phyloP scores from a whole-genome alignment of 2,888 invertebrate genomes.

The Aricia artaxerxes region DNA sequence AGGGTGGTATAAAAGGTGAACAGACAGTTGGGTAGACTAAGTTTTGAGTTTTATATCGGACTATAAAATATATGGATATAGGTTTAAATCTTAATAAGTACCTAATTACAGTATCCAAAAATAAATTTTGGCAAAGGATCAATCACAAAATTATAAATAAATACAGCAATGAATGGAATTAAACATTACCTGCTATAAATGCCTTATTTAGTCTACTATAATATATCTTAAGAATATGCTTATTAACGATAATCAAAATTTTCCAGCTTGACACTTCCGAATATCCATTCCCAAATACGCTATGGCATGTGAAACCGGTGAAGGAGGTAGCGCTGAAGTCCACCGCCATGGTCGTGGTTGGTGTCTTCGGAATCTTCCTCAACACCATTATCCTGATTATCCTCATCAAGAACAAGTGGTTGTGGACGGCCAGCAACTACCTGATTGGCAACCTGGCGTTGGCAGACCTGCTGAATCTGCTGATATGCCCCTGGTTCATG shows the following conservation, averaged over 20 bases:
- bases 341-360: conserved; percentile 80
- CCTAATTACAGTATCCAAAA: too few species aligned
- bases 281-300: conserved; percentile 80
- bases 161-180: neutral
- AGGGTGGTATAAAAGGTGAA: too few species aligned
- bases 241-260: neutral
- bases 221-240: too few species aligned
- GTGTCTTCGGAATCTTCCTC: conserved; percentile 83
- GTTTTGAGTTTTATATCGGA: too few species aligned
- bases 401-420: conserved; percentile 80
- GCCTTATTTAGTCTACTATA: too few species aligned
- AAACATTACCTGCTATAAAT: neutral
- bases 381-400: conserved; percentile 84
- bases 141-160: too few species aligned
- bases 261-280: conserved; percentile 67
- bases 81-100: too few species aligned
- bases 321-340: conserved; percentile 83
- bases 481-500: conserved; percentile 88
- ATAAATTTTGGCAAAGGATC: too few species aligned
- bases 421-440: conserved; percentile 86
- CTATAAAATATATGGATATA: too few species aligned
- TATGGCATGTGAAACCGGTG: conserved; percentile 83
- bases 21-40: neutral
- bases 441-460: conserved; percentile 88
- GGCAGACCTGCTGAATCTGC: conserved; percentile 83